Evolutionary conservation across 2,888 invertebrate species (phyloP).

Genomic region (Caenorhabditis virilis): DNA sequence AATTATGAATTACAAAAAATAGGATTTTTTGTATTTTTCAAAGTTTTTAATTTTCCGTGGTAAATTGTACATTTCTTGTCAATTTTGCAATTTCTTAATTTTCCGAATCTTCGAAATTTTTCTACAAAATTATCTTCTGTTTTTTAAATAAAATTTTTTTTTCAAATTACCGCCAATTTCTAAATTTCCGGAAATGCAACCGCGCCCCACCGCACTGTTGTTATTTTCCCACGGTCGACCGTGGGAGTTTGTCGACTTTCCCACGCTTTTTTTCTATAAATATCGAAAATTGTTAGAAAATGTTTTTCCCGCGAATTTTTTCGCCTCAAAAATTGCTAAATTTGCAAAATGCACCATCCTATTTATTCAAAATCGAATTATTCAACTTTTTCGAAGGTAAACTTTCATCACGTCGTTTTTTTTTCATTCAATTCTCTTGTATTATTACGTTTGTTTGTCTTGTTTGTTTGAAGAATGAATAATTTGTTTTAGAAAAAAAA

Average conservation of each 20-base stretch:
- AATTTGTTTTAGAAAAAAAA: neutral
- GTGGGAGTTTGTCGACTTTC: constrained; percentile 29
- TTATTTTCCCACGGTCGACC: constrained; percentile 21
- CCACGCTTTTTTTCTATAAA: constrained; percentile 22
- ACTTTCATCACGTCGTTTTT: too few species aligned
- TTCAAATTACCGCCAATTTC: neutral
- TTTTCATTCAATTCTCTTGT: too few species aligned
- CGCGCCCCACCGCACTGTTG: constrained; percentile 12
- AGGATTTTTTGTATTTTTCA: neutral
- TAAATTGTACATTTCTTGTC: too few species aligned
- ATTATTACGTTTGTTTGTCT: too few species aligned
- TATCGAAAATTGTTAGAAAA: neutral
- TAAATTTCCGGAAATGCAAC: neutral
- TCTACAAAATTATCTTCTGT: neutral
- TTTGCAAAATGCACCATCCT: too few species aligned
- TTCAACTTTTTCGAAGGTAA: too few species aligned
- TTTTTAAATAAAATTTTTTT: neutral
- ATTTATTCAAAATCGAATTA: too few species aligned
- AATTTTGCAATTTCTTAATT: too few species aligned
- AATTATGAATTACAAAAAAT: too few species aligned
- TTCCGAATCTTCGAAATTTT: neutral
- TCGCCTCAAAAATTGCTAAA: too few species aligned
- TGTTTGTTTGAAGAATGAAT: neutral
- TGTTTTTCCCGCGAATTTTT: neutral
- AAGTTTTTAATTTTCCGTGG: neutral